Evolutionary conservation across 1,140 invertebrate genomes (phyloP).

Genomic region (Tenebrio molitor): DNA sequence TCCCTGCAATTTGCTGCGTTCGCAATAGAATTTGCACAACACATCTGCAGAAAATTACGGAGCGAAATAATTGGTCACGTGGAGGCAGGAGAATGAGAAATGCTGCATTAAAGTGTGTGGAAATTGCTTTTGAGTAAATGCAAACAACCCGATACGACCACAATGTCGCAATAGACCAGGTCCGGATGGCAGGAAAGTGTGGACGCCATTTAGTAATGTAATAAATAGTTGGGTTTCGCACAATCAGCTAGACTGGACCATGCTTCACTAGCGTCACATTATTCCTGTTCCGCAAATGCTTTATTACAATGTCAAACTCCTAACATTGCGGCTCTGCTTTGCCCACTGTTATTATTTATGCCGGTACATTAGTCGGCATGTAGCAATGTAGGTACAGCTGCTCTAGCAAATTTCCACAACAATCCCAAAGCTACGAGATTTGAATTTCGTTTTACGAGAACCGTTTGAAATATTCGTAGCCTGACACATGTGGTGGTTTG

Average conservation of each 20-base stretch:
- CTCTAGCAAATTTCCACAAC: too few relatives aligned
- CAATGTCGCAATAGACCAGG: background rate
- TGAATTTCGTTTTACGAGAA: too few relatives aligned
- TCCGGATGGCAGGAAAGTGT: background rate
- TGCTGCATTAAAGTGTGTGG: background rate
- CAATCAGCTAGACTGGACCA: slow-evolving; percentile 43
- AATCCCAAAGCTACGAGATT: too few relatives aligned
- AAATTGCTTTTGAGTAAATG: slow-evolving; percentile 10
- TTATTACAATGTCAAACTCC: slow-evolving; percentile 44
- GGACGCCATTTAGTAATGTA: slow-evolving; percentile 8
- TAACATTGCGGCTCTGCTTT: slow-evolving; percentile 31
- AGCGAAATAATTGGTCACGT: slow-evolving; percentile 5
- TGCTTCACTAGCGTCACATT: slow-evolving; percentile 28
- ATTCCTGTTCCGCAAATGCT: slow-evolving; percentile 41
- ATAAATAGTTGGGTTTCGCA: slow-evolving; percentile 42
- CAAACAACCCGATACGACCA: background rate
- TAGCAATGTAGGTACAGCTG: slow-evolving; percentile 1
- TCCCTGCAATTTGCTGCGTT: background rate
- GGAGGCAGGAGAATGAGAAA: background rate
- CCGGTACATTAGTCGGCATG: background rate
- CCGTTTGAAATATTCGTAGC: too few relatives aligned
- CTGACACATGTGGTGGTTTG: too few relatives aligned
- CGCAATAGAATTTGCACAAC: background rate
- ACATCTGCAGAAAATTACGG: background rate
- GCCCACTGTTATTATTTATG: slow-evolving; percentile 40